Percentiles rank a stretch among this genome's conserved stretches.
phyloP scores from a whole-genome alignment of 2,113 vertebrate genomes.

The Stomatorhinus ivindoensis region DNA sequence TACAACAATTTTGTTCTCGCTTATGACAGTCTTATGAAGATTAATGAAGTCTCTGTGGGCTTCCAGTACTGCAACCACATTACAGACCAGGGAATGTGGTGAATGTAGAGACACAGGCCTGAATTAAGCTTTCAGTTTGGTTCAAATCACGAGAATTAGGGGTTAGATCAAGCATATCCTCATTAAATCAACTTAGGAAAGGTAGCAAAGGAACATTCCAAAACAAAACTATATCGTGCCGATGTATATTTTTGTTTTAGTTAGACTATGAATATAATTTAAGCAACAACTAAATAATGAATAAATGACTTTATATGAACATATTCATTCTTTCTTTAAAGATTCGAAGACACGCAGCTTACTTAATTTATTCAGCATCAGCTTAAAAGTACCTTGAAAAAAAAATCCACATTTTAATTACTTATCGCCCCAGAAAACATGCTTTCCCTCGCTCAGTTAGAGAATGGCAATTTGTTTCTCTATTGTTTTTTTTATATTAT shows the following conservation, averaged over 20 bases:
- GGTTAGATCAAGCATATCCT: not conserved
- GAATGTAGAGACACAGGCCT: not conserved
- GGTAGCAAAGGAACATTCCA: not conserved
- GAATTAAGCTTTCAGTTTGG: not conserved
- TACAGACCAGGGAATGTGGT: not conserved
- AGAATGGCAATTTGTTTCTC: not conserved
- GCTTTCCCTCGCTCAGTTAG: not conserved
- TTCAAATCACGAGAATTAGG: not conserved
- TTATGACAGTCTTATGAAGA: not conserved
- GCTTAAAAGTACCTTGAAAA: not conserved
- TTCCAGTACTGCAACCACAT: not conserved
- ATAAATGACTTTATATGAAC: not conserved
- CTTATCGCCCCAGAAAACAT: constrained; percentile 7
- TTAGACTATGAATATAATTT: not conserved
- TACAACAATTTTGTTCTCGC: not conserved
- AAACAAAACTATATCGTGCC: not conserved
- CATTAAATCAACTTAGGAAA: not conserved
- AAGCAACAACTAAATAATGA: not conserved
- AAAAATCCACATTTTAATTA: not conserved
- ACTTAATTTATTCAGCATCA: not conserved
- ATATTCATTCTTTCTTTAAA: not conserved
- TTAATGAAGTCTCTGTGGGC: not conserved
- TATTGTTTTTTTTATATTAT: constrained; percentile 1
- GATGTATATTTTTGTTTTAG: not conserved
- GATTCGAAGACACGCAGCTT: not conserved